Percentiles rank a stretch among this genome's conserved stretches.
Conservation (phyloP, 2,797 vertebrate genomes). For the Momotus momota region DNA sequence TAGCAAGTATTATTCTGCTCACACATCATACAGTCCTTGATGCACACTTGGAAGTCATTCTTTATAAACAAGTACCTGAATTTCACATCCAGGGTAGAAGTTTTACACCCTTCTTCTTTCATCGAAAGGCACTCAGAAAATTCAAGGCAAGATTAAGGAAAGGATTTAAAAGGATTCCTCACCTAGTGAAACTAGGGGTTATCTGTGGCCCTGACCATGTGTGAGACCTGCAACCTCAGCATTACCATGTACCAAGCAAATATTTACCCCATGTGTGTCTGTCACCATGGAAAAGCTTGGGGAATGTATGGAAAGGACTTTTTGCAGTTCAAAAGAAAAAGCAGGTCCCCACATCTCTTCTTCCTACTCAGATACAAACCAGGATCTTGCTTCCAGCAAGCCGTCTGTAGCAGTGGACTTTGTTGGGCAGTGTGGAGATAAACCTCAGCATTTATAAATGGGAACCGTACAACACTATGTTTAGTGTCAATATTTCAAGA, state of each 20-base stretch:
- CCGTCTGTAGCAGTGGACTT: not conserved
- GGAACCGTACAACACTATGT: too few species aligned
- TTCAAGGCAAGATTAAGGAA: not conserved
- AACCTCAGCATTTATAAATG: not conserved
- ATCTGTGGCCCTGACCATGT: not conserved
- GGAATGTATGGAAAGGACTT: not conserved
- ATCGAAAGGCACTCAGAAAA: not conserved
- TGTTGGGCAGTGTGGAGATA: not conserved
- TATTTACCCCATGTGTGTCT: not conserved
- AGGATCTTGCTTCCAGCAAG: not conserved
- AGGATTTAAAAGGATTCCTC: not conserved
- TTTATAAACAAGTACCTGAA: not conserved
- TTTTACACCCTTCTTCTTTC: not conserved
- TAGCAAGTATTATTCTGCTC: not conserved
- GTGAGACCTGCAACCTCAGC: not conserved
- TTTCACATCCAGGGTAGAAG: not conserved
- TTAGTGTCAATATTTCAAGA: not conserved
- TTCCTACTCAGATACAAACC: not conserved
- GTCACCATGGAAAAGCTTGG: not conserved
- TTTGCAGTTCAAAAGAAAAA: not conserved
- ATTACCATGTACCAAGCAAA: not conserved
- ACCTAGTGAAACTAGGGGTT: not conserved
- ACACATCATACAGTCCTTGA: not conserved
- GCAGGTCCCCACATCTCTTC: not conserved
- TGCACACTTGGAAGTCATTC: not conserved